Conservation (phyloP, 2,113 vertebrate genomes). For the Pangasianodon gigas region DNA sequence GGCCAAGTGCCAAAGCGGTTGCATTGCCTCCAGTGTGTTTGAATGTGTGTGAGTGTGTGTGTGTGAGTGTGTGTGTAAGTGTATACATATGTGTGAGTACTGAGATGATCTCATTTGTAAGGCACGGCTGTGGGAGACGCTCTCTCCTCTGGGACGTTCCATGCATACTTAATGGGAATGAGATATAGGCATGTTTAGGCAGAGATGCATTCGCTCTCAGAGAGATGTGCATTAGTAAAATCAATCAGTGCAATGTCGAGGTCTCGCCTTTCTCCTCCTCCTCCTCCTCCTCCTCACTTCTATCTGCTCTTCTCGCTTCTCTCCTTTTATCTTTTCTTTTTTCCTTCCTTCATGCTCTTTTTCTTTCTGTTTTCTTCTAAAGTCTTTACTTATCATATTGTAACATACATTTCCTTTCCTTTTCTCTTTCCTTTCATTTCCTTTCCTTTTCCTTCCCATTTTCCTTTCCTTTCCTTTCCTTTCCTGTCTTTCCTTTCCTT, state of each 20-base stretch:
- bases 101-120: constrained; percentile 36
- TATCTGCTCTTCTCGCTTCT: not conserved
- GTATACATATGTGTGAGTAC: not conserved
- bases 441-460: not conserved
- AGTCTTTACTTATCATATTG: not conserved
- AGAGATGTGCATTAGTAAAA: constrained; percentile 24
- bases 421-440: not conserved
- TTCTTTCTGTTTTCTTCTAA: not conserved
- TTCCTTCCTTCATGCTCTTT: not conserved
- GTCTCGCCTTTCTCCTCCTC: not conserved
- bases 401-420: not conserved
- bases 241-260: not conserved
- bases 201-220: not conserved
- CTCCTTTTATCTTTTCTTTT: not conserved
- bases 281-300: not conserved
- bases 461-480: not conserved
- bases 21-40: not conserved
- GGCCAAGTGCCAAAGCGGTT: constrained; percentile 15
- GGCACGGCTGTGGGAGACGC: not conserved
- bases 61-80: not conserved
- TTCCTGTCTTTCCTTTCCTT: not conserved
- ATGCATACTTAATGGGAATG: not conserved
- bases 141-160: constrained; percentile 7
- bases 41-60: not conserved
- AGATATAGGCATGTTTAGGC: not conserved